These are phyloP conservation scores for Odontothrips loti DNA, from an alignment of 2,888 invertebrate species.

Conservation along the genomic window DNA sequence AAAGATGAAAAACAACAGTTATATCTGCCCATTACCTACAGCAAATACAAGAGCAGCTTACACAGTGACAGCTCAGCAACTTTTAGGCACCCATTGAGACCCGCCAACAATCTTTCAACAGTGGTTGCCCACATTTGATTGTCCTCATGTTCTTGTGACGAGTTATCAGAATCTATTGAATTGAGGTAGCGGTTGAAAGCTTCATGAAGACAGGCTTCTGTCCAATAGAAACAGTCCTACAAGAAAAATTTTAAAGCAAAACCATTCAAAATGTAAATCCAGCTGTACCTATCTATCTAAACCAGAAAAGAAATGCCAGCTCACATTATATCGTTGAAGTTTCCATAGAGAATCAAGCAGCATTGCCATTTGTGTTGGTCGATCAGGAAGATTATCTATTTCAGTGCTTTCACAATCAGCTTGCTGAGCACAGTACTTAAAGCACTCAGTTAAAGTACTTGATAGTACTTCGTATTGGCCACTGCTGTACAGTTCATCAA, in stretches of 20 bases:
- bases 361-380: conserved; percentile 52
- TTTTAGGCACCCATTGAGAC: conserved; percentile 52
- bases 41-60: conserved; percentile 42
- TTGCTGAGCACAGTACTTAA: conserved; percentile 18
- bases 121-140: conserved; percentile 51
- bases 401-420: conserved; percentile 29
- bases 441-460: conserved; percentile 31
- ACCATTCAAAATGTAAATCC: not conserved
- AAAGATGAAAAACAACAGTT: not conserved
- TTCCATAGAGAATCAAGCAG: conserved; percentile 65
- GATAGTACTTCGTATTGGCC: conserved; percentile 31
- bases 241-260: conserved; percentile 39
- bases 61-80: conserved; percentile 53
- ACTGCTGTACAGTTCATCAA: conserved; percentile 29
- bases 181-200: conserved; percentile 56
- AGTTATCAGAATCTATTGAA: conserved; percentile 27
- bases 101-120: conserved; percentile 48
- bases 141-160: conserved; percentile 43
- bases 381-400: conserved; percentile 44
- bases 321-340: conserved; percentile 51
- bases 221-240: conserved; percentile 70
- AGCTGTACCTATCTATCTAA: conserved; percentile 29
- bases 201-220: conserved; percentile 71
- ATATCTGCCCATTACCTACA: conserved; percentile 1
- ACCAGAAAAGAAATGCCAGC: conserved; percentile 30